These are phyloP conservation scores for Charaxes varanes DNA, from an alignment of 1,140 invertebrate species.

Conservation along the genomic window DNA sequence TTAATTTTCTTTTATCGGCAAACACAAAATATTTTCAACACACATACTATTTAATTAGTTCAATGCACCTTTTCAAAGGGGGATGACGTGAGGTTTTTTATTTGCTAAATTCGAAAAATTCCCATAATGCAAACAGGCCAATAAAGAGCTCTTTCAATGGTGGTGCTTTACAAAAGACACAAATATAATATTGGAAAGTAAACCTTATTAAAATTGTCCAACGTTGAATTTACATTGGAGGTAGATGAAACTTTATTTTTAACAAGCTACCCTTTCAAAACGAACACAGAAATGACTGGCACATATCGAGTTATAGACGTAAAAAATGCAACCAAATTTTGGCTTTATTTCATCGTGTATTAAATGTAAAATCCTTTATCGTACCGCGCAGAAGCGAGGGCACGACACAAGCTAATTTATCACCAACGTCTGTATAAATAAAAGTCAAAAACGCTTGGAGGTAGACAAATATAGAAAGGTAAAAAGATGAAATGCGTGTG, in stretches of 20 bases:
- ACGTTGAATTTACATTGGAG: slow-evolving; percentile 3
- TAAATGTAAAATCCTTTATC: slow-evolving; percentile 10
- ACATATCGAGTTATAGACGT: slow-evolving; percentile 14
- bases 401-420: too few species aligned
- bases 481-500: slow-evolving; percentile 17
- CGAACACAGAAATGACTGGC: slow-evolving; percentile 18
- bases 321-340: slow-evolving; percentile 2
- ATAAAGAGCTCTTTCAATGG: slow-evolving; percentile 15
- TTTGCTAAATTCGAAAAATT: slow-evolving; percentile 19
- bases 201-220: background rate
- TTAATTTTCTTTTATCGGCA: slow-evolving; percentile 8
- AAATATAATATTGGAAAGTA: background rate
- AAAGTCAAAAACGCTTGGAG: background rate
- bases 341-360: background rate
- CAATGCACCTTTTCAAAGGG: slow-evolving; percentile 10
- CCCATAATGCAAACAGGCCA: slow-evolving; percentile 14
- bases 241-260: slow-evolving; percentile 11
- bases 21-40: slow-evolving; percentile 4
- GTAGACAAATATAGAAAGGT: background rate
- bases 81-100: slow-evolving; percentile 9
- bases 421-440: slow-evolving; percentile 4
- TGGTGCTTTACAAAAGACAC: slow-evolving; percentile 12
- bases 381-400: too few species aligned
- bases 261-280: slow-evolving; percentile 18
- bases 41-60: slow-evolving; percentile 17